Evolutionary conservation across 2,113 vertebrate species (phyloP).

Genomic region (Morphnarchus princeps): DNA sequence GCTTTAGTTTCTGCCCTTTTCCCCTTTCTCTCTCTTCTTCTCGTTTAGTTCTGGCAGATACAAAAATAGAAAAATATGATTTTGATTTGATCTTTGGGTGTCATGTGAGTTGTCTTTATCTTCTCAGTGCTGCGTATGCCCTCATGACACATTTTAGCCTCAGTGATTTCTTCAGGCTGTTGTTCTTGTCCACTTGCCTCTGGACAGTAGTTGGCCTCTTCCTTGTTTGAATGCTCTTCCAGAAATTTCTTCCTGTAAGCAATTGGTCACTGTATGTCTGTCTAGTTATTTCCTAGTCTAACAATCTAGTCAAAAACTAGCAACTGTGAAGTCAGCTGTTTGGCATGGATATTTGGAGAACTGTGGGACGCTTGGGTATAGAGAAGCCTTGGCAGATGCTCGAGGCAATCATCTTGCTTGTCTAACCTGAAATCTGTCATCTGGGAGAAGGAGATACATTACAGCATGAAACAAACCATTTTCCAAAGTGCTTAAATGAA

Average conservation of each 20-base stretch:
- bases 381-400: not conserved
- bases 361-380: not conserved
- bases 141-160: not conserved
- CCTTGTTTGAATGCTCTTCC: not conserved
- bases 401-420: conserved; percentile 1
- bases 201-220: not conserved
- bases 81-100: not conserved
- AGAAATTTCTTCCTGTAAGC: not conserved
- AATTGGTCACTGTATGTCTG: not conserved
- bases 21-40: not conserved
- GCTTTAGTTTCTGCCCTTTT: not conserved
- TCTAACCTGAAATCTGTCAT: not conserved
- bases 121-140: not conserved
- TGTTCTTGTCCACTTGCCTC: not conserved
- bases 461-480: not conserved
- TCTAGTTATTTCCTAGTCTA: not conserved
- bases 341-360: not conserved
- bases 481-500: not conserved
- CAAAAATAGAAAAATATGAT: not conserved
- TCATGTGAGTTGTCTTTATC: not conserved
- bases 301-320: not conserved
- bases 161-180: not conserved
- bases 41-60: not conserved
- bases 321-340: not conserved
- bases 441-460: not conserved